These are phyloP conservation scores for Dasypogon diadema DNA, from an alignment of 2,888 invertebrate genomes.

Conservation along the genomic window DNA sequence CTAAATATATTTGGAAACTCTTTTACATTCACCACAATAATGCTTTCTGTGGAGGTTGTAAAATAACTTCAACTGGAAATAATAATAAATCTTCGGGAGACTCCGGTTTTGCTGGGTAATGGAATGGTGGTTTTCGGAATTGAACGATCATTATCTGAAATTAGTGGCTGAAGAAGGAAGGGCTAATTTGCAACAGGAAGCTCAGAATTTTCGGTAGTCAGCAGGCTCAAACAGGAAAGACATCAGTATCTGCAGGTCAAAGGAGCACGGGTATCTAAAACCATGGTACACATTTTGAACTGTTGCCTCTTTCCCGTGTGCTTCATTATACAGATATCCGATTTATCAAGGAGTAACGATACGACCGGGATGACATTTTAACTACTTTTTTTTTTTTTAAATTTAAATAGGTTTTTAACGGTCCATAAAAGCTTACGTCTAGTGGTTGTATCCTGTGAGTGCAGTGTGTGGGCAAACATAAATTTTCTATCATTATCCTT, in stretches of 20 bases:
- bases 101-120: too few relatives aligned
- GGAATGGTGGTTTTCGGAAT: constrained; percentile 11
- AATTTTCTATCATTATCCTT: constrained; percentile 61
- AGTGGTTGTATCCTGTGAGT: constrained; percentile 32
- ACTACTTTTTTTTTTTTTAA: constrained; percentile 50
- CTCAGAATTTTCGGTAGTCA: constrained; percentile 53
- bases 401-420: constrained; percentile 11
- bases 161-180: too few relatives aligned
- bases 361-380: constrained; percentile 45
- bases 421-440: constrained; percentile 4
- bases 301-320: constrained; percentile 40
- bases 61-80: neutral
- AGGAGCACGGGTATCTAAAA: constrained; percentile 47
- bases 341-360: constrained; percentile 49
- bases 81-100: constrained; percentile 25
- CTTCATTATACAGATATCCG: constrained; percentile 33
- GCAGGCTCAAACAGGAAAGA: constrained; percentile 45
- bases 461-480: constrained; percentile 54
- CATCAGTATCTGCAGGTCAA: constrained; percentile 50
- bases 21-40: neutral
- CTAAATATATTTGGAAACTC: neutral
- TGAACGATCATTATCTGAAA: neutral
- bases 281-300: constrained; percentile 41
- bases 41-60: neutral
- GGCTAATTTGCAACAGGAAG: neutral